Conservation (phyloP, 2,113 vertebrate species). For the Perognathus longimembris region DNA sequence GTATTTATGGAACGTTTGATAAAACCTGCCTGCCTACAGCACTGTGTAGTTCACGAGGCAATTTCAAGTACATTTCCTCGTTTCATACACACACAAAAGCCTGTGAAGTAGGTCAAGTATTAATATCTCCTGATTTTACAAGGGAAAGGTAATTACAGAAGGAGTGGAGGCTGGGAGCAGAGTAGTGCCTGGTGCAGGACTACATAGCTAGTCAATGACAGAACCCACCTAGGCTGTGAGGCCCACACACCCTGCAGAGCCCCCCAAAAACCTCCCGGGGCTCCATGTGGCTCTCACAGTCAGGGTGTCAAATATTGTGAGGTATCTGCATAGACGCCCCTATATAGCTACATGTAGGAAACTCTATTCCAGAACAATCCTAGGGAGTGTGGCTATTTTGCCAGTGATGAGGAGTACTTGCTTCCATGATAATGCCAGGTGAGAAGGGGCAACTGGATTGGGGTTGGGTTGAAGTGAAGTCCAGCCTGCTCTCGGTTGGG, state of each 20-base stretch:
- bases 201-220: neutral
- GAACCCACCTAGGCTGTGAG: neutral
- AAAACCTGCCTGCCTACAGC: constrained; percentile 47
- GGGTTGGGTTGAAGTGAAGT: neutral
- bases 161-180: neutral
- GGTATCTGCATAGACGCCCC: neutral
- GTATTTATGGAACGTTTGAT: constrained; percentile 59
- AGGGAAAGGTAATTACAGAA: constrained; percentile 79
- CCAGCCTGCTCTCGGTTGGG: neutral
- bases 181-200: neutral
- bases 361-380: neutral
- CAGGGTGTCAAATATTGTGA: neutral
- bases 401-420: accelerated
- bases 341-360: neutral
- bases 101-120: constrained; percentile 82
- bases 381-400: neutral
- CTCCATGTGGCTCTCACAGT: accelerated
- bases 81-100: constrained; percentile 73
- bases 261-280: accelerated
- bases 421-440: neutral
- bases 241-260: neutral
- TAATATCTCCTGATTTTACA: constrained; percentile 78
- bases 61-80: constrained; percentile 76
- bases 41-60: constrained; percentile 64
- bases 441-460: neutral